These are phyloP conservation scores for Psammodynastes pulverulentus DNA, from an alignment of 2,113 vertebrate genomes.

Conservation along the genomic window DNA sequence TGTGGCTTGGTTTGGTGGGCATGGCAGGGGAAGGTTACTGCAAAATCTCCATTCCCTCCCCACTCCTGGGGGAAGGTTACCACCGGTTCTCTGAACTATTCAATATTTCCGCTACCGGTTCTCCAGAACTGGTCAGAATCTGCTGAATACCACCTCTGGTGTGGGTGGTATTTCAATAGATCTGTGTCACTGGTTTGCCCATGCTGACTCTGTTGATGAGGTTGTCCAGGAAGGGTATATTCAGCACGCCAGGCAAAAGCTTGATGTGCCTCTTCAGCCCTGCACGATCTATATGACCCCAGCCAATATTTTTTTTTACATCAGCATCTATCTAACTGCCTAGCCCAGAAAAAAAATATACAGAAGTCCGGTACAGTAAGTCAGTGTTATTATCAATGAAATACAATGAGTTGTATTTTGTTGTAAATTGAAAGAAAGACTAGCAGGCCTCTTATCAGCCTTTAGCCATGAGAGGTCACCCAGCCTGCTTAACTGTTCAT, in stretches of 20 bases:
- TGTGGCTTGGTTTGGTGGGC: too few relatives aligned
- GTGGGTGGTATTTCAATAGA: neutral
- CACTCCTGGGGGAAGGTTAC: too few relatives aligned
- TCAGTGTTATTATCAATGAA: neutral
- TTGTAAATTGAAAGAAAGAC: neutral
- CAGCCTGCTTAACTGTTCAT: neutral
- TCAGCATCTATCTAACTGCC: neutral
- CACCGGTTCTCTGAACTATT: too few relatives aligned
- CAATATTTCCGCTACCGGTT: too few relatives aligned
- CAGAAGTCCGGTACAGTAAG: neutral
- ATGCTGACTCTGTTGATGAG: neutral
- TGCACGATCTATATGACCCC: neutral
- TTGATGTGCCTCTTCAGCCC: neutral
- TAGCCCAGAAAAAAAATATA: neutral
- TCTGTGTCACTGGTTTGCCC: neutral
- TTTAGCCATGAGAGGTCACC: neutral
- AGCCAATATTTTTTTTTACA: neutral
- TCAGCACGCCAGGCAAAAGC: neutral
- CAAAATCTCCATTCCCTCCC: too few relatives aligned
- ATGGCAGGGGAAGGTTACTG: too few relatives aligned
- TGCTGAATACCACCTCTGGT: too few relatives aligned
- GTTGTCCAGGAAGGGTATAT: neutral
- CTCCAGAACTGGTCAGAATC: too few relatives aligned
- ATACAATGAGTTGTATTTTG: neutral
- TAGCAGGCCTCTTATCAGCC: neutral